Conservation (phyloP, 2,797 vertebrate genomes). For the Acanthis flammea region DNA sequence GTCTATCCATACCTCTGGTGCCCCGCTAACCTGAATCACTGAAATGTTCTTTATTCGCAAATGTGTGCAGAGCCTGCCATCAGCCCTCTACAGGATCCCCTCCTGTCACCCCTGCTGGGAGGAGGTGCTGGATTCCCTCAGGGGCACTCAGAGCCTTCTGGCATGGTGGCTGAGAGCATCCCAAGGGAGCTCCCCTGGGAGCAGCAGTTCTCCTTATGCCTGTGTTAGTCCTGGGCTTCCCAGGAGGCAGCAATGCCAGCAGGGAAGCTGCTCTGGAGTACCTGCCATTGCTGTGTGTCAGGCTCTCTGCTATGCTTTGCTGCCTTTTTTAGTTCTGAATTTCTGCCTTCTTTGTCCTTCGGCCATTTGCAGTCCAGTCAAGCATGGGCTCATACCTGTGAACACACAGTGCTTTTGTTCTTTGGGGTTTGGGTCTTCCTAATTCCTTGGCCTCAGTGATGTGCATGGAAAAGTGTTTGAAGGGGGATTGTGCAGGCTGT, state of each 20-base stretch:
- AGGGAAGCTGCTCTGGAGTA: not conserved
- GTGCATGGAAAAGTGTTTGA: not conserved
- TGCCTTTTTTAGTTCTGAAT: not conserved
- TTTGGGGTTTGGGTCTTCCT: not conserved
- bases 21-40: not conserved
- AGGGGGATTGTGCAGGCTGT: not conserved
- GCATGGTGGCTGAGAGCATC: not conserved
- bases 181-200: not conserved
- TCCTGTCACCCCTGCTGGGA: not conserved
- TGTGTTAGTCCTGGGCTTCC: not conserved
- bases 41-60: not conserved
- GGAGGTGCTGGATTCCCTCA: not conserved
- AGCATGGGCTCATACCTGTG: not conserved
- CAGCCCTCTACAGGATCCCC: not conserved
- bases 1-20: not conserved
- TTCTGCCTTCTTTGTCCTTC: not conserved
- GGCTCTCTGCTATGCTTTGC: fast-evolving
- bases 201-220: not conserved
- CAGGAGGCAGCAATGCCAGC: not conserved
- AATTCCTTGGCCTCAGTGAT: not conserved
- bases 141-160: not conserved
- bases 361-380: not conserved
- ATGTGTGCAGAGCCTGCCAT: not conserved
- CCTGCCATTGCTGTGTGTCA: fast-evolving
- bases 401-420: not conserved